Evolutionary conservation across 2,113 vertebrate genomes (phyloP).

Genomic region (Trematomus loennbergii): DNA sequence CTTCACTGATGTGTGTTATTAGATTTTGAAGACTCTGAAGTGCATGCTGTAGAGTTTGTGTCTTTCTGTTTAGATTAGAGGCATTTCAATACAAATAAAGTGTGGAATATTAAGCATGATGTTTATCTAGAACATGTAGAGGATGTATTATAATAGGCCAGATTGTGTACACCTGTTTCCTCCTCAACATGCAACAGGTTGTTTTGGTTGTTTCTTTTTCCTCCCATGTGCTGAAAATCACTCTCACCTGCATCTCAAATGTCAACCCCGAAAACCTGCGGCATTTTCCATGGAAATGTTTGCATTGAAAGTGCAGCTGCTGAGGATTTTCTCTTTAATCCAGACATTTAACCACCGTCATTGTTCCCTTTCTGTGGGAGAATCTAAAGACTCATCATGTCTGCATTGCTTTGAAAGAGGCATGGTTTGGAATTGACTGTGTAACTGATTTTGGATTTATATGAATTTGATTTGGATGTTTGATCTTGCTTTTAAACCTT

Average conservation of each 20-base stretch:
- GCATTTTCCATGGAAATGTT: constrained; percentile 20
- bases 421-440: constrained; percentile 70
- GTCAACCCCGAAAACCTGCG: constrained; percentile 7
- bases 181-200: constrained; percentile 49
- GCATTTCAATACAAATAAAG: constrained; percentile 11
- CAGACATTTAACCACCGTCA: not conserved
- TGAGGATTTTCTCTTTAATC: not conserved
- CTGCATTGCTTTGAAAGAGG: constrained; percentile 82
- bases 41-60: constrained; percentile 5
- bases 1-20: constrained; percentile 14
- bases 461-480: not conserved
- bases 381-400: constrained; percentile 41
- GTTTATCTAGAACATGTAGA: not conserved
- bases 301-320: not conserved
- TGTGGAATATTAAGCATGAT: constrained; percentile 28
- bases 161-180: not conserved
- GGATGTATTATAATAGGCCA: not conserved
- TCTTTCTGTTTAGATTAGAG: not conserved
- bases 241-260: constrained; percentile 45
- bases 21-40: not conserved
- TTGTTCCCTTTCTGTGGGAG: constrained; percentile 5
- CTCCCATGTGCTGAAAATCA: constrained; percentile 49
- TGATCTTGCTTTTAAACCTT: not conserved
- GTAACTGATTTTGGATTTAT: not conserved
- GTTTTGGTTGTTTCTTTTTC: constrained; percentile 86